phyloP scores from a whole-genome alignment of 1,140 invertebrate species.

The Tetramorium simillimum region DNA sequence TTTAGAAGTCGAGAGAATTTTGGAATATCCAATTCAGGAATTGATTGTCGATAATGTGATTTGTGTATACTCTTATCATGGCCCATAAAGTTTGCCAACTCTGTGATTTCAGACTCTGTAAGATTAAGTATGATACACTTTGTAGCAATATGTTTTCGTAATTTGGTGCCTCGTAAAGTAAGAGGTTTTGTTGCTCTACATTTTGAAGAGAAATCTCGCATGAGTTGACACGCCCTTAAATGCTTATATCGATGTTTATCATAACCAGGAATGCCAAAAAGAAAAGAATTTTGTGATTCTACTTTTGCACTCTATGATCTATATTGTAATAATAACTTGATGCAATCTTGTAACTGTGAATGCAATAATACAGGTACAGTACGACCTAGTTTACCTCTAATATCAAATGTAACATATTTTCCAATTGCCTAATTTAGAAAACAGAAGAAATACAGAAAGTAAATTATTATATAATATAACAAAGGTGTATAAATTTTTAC shows the following conservation, averaged over 20 bases:
- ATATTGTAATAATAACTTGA: neutral
- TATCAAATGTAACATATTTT: constrained; percentile 4
- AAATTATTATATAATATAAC: neutral
- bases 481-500: neutral
- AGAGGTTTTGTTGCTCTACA: neutral
- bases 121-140: neutral
- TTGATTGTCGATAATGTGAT: neutral
- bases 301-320: neutral
- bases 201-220: neutral
- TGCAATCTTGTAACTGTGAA: neutral
- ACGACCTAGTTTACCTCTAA: neutral
- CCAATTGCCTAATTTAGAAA: neutral
- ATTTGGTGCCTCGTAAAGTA: neutral
- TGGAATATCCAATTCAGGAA: neutral
- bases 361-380: neutral
- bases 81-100: neutral
- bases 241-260: neutral
- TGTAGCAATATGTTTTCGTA: neutral
- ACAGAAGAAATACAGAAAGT: neutral
- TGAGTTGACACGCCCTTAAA: neutral
- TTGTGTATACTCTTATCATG: neutral
- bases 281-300: neutral
- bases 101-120: neutral
- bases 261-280: neutral
- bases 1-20: neutral